phyloP scores from a whole-genome alignment of 1,140 invertebrate species.

The Leptinotarsa texana region DNA sequence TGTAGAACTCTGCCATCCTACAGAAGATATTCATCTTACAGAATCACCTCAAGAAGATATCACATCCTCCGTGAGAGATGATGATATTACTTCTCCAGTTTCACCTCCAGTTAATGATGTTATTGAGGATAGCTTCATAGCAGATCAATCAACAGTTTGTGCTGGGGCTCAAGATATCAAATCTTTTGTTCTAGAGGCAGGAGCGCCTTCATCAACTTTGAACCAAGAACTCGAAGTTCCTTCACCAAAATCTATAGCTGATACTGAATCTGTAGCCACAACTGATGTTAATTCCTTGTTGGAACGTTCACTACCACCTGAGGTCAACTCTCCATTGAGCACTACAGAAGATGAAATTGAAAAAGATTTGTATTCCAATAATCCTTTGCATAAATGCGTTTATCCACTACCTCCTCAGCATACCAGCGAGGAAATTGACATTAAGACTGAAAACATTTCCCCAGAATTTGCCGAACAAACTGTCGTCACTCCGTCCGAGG shows the following conservation, averaged over 20 bases:
- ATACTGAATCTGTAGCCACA: constrained; percentile 39
- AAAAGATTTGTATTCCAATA: background rate
- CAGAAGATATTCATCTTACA: background rate
- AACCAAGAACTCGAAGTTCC: background rate
- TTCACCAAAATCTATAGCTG: constrained; percentile 29
- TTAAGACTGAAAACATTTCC: constrained; percentile 39
- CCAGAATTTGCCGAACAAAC: constrained; percentile 42
- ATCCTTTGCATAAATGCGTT: constrained; percentile 25
- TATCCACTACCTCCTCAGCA: constrained; percentile 19
- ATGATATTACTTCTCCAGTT: constrained; percentile 25
- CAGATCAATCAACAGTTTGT: constrained; percentile 8
- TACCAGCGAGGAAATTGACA: constrained; percentile 19
- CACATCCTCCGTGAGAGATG: constrained; percentile 46
- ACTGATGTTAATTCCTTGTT: constrained; percentile 41
- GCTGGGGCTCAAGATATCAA: background rate
- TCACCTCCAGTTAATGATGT: constrained; percentile 24
- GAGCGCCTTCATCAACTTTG: background rate
- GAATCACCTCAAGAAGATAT: constrained; percentile 42
- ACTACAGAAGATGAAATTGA: constrained; percentile 6
- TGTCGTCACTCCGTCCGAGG: constrained; percentile 43
- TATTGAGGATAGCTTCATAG: constrained; percentile 23
- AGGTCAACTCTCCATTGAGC: constrained; percentile 38
- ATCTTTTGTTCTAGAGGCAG: background rate
- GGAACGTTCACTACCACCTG: constrained; percentile 33
- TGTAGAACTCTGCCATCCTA: constrained; percentile 15